Evolutionary conservation across 35 echinoderm and acorn worm species (phyloP).

Genomic region (Anneissia japonica): DNA sequence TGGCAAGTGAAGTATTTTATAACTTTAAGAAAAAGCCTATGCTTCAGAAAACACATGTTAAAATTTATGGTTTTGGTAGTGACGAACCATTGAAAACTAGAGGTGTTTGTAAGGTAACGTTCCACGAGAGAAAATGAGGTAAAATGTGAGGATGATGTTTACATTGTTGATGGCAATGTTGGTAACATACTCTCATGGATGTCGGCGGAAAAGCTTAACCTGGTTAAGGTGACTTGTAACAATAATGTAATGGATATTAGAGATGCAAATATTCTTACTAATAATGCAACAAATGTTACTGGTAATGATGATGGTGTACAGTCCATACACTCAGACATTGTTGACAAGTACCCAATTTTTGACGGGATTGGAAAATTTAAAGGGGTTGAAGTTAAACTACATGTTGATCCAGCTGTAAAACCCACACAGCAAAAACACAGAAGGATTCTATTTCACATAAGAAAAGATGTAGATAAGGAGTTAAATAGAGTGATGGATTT

Average conservation of each 20-base stretch:
- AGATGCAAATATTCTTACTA: too few species aligned
- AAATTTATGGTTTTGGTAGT: too few species aligned
- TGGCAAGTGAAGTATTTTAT: too few species aligned
- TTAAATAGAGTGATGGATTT: neutral
- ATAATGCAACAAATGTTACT: too few species aligned
- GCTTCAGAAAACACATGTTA: too few species aligned
- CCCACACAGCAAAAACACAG: neutral
- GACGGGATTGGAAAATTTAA: neutral
- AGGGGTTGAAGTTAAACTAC: neutral
- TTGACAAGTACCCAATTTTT: neutral
- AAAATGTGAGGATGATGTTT: neutral
- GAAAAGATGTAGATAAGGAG: neutral
- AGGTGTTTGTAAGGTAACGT: too few species aligned
- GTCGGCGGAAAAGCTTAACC: neutral
- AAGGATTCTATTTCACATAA: neutral
- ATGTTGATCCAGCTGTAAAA: neutral
- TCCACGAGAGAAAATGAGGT: too few species aligned
- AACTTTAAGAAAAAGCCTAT: too few species aligned
- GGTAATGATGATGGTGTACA: too few species aligned
- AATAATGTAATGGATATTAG: too few species aligned
- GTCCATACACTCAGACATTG: too few species aligned
- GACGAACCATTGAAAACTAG: too few species aligned
- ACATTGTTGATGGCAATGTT: neutral
- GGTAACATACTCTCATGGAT: neutral
- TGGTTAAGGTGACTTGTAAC: neutral